Evolutionary conservation across 2,888 invertebrate genomes (phyloP).

Genomic region (Agrilus biguttatus): DNA sequence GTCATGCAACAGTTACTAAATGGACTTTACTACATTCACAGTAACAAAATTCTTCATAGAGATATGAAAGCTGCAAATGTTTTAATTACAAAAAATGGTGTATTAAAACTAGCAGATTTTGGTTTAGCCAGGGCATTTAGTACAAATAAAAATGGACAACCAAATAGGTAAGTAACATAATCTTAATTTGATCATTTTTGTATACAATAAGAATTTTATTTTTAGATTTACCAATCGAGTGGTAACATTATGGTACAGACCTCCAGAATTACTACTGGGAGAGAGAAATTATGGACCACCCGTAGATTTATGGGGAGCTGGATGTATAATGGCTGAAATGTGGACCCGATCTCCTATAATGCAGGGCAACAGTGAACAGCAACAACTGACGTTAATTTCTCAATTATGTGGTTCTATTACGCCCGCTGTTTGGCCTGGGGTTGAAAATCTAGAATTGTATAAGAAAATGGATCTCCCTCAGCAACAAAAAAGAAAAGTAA

Average conservation of each 20-base stretch:
- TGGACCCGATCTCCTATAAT: constrained; percentile 93
- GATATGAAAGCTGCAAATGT: constrained; percentile 99
- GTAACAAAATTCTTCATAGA: constrained; percentile 84
- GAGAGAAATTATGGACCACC: constrained; percentile 93
- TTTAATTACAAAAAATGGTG: constrained; percentile 86
- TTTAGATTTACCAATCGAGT: constrained; percentile 91
- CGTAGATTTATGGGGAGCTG: constrained; percentile 94
- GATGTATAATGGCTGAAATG: constrained; percentile 99
- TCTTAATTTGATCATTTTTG: background rate
- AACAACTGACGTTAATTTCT: constrained; percentile 86
- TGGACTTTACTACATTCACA: constrained; percentile 92
- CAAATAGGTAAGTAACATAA: constrained; percentile 39
- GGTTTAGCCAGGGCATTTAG: constrained; percentile 92
- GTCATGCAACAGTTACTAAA: constrained; percentile 77
- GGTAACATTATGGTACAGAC: constrained; percentile 90
- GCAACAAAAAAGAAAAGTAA: constrained; percentile 69
- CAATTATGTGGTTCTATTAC: constrained; percentile 94
- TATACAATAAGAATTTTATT: background rate
- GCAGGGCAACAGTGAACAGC: constrained; percentile 94
- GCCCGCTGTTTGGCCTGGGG: constrained; percentile 86
- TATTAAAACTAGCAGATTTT: constrained; percentile 93
- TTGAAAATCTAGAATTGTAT: constrained; percentile 77
- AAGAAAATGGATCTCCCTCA: constrained; percentile 78
- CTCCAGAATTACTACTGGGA: constrained; percentile 55
- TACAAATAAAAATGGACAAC: constrained; percentile 69